Percentiles rank a stretch among this genome's conserved stretches.
These are phyloP conservation scores for Tursiops truncatus DNA, from an alignment of 2,113 vertebrate genomes.

Conservation along the genomic window DNA sequence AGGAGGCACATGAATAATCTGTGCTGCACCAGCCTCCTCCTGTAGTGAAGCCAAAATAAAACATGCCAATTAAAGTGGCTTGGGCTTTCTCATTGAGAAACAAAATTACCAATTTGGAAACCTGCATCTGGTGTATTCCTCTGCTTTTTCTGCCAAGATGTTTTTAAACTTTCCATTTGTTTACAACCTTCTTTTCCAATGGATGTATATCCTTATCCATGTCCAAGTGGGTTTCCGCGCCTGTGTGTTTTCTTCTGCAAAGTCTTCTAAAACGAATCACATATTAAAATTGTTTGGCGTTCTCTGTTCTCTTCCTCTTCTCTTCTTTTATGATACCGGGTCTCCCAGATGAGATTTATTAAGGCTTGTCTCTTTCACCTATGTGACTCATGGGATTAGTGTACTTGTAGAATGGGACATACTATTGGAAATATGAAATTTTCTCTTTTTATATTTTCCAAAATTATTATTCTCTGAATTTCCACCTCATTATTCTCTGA, in stretches of 20 bases:
- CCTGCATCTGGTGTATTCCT: not conserved
- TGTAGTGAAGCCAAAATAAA: conserved; percentile 17
- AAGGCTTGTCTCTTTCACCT: not conserved
- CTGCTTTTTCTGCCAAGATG: not conserved
- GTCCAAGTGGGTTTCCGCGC: not conserved
- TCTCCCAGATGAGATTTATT: not conserved
- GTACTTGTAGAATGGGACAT: not conserved
- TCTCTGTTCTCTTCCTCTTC: not conserved
- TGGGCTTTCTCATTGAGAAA: not conserved
- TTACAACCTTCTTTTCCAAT: not conserved
- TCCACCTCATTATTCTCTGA: not conserved
- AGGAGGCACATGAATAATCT: not conserved
- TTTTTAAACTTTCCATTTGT: not conserved
- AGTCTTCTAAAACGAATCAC: not conserved
- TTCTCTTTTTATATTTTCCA: not conserved
- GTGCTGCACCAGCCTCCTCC: not conserved
- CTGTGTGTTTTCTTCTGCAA: not conserved
- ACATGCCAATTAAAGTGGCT: not conserved
- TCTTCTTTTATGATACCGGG: not conserved
- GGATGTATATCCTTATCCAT: accelerated
- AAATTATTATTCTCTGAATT: not conserved
- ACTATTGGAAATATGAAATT: not conserved
- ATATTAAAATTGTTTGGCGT: not conserved
- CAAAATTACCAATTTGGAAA: conserved; percentile 20
- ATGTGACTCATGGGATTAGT: not conserved